phyloP scores from a whole-genome alignment of 2,113 vertebrate genomes.

The Ammospiza nelsoni region DNA sequence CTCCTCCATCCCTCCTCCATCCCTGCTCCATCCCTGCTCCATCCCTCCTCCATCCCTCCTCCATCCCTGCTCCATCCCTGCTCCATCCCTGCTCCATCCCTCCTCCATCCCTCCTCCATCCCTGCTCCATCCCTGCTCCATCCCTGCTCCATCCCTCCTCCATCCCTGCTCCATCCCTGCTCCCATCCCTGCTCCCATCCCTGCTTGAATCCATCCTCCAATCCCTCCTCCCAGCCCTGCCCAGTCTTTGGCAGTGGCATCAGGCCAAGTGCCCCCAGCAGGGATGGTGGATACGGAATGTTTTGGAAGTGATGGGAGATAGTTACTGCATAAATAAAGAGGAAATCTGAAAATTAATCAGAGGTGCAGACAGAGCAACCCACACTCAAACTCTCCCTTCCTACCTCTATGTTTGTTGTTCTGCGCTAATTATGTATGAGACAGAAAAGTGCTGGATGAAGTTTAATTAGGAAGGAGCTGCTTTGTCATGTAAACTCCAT shows the following conservation, averaged over 20 bases:
- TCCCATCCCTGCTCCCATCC: neutral
- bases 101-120: neutral
- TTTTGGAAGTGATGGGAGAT: neutral
- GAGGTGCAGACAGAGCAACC: neutral
- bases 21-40: neutral
- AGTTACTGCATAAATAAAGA: neutral
- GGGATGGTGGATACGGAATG: fast-evolving
- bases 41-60: neutral
- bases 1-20: neutral
- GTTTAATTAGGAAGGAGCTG: constrained; percentile 30
- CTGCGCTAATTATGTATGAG: neutral
- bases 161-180: neutral
- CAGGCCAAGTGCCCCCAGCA: neutral
- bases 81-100: neutral
- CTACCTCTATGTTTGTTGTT: neutral
- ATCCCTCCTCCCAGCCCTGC: neutral
- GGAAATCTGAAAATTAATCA: neutral
- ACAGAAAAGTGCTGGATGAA: neutral
- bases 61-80: neutral
- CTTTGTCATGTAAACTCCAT: neutral
- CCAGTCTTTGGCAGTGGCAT: fast-evolving
- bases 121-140: neutral
- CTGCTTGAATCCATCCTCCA: neutral
- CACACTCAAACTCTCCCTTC: neutral
- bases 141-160: neutral